These are phyloP conservation scores for Epinotia brunnichana DNA, from an alignment of 2,888 invertebrate genomes.

Conservation along the genomic window DNA sequence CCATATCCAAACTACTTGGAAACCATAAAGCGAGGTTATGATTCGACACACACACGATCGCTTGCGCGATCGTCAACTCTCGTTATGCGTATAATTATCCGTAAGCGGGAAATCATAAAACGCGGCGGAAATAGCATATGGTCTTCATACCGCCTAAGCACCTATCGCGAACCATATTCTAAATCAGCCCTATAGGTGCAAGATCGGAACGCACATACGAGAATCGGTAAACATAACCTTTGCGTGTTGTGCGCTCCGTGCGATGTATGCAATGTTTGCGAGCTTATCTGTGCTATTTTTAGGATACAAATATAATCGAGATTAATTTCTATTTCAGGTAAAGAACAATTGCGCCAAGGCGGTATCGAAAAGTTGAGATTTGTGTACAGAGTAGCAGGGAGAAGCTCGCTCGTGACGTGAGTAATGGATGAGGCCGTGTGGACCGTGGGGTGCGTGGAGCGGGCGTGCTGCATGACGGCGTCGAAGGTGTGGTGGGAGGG, in stretches of 20 bases:
- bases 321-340: not conserved
- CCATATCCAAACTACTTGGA: slow-evolving; percentile 76
- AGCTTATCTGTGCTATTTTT: slow-evolving; percentile 43
- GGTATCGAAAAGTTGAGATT: not conserved
- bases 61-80: slow-evolving; percentile 53
- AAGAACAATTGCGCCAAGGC: slow-evolving; percentile 1
- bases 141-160: slow-evolving; percentile 53
- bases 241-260: slow-evolving; percentile 49
- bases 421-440: slow-evolving; percentile 59
- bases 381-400: slow-evolving; percentile 47
- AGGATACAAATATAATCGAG: slow-evolving; percentile 1
- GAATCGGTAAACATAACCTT: slow-evolving; percentile 24
- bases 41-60: slow-evolving; percentile 67
- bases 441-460: slow-evolving; percentile 79
- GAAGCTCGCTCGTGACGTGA: slow-evolving; percentile 46
- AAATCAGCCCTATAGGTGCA: slow-evolving; percentile 56
- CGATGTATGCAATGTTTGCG: slow-evolving; percentile 44
- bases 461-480: slow-evolving; percentile 83
- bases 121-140: slow-evolving; percentile 58
- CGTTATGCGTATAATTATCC: slow-evolving; percentile 63
- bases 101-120: slow-evolving; percentile 66
- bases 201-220: slow-evolving; percentile 50
- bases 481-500: slow-evolving; percentile 79
- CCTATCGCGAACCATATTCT: slow-evolving; percentile 59
- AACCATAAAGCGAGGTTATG: slow-evolving; percentile 78